phyloP scores from a whole-genome alignment of 1,140 invertebrate genomes.

The Drosophila asahinai region DNA sequence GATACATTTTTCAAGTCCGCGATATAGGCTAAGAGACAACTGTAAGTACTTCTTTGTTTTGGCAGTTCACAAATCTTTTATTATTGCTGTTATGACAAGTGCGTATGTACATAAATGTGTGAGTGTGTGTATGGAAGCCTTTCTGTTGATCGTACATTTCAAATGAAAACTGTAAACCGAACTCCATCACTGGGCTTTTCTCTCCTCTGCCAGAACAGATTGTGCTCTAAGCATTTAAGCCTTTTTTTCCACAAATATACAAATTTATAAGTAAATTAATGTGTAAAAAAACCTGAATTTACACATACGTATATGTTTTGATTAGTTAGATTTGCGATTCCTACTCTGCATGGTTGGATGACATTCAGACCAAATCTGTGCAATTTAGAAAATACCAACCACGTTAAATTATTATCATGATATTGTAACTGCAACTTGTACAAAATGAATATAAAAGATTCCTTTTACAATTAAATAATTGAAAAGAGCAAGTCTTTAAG shows the following conservation, averaged over 20 bases:
- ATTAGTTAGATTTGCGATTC: slow-evolving; percentile 11
- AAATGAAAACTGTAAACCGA: slow-evolving; percentile 6
- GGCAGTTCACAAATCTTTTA: slow-evolving; percentile 8
- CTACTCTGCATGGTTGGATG: slow-evolving; percentile 4
- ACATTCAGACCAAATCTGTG: slow-evolving; percentile 1
- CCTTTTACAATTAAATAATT: slow-evolving; percentile 10
- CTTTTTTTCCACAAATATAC: background rate
- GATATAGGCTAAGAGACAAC: background rate
- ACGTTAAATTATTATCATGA: slow-evolving; percentile 2
- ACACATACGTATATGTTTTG: slow-evolving; percentile 19
- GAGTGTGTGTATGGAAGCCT: slow-evolving; percentile 3
- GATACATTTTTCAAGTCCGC: background rate
- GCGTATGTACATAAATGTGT: slow-evolving; percentile 1
- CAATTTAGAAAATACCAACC: background rate
- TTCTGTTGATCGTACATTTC: slow-evolving; percentile 17
- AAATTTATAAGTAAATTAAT: background rate
- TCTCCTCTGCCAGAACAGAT: no score
- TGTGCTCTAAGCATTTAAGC: background rate
- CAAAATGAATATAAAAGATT: background rate
- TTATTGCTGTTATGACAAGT: slow-evolving; percentile 22
- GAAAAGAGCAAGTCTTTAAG: slow-evolving; percentile 10
- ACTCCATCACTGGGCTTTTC: background rate
- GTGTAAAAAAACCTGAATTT: slow-evolving; percentile 5
- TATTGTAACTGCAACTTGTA: background rate
- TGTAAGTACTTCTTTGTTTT: slow-evolving; percentile 16